These are phyloP conservation scores for Antitype chi DNA, from an alignment of 2,888 invertebrate species.

Conservation along the genomic window DNA sequence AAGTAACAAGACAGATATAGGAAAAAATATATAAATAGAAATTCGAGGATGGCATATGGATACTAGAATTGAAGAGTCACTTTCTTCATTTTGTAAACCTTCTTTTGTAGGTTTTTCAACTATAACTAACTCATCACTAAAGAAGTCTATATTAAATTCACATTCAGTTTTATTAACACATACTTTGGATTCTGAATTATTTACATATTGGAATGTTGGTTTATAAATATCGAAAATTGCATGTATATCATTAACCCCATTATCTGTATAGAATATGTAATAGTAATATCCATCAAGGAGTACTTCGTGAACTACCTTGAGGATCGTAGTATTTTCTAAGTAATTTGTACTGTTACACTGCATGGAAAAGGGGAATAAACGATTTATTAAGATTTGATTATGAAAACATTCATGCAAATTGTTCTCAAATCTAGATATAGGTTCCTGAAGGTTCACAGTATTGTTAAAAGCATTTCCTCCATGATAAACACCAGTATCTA, in stretches of 20 bases:
- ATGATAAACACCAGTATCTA: conserved; percentile 94
- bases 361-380: conserved; percentile 93
- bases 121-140: conserved; percentile 95
- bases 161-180: conserved; percentile 95
- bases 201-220: conserved; percentile 95
- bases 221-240: conserved; percentile 96
- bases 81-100: conserved; percentile 94
- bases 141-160: conserved; percentile 93
- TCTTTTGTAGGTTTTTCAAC: conserved; percentile 96
- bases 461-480: conserved; percentile 93
- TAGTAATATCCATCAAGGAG: conserved; percentile 95
- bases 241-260: conserved; percentile 95
- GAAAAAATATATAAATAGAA: conserved; percentile 95
- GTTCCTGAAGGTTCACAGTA: conserved; percentile 90
- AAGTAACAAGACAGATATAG: conserved; percentile 93
- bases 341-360: conserved; percentile 93
- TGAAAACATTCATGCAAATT: conserved; percentile 94
- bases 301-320: conserved; percentile 93
- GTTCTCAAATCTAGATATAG: conserved; percentile 96
- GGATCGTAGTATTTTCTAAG: conserved; percentile 92
- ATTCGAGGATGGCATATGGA: conserved; percentile 95
- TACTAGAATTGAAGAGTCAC: conserved; percentile 93
- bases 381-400: conserved; percentile 93
- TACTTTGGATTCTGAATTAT: conserved; percentile 91
- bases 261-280: conserved; percentile 97